These are phyloP conservation scores for Pempheris klunzingeri DNA, from an alignment of 2,797 vertebrate genomes.

Conservation along the genomic window DNA sequence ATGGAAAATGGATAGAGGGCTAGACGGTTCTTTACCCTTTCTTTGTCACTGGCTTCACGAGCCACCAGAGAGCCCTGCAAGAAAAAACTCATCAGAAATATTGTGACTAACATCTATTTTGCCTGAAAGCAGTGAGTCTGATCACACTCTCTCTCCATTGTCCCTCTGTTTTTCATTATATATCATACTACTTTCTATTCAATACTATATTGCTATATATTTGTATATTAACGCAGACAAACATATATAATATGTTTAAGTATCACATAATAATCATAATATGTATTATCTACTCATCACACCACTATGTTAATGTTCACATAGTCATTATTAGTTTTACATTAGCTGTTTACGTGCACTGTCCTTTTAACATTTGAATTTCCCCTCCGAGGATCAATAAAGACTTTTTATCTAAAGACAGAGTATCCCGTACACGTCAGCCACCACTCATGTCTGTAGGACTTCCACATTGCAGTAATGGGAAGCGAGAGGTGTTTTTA, in stretches of 20 bases:
- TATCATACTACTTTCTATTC: not conserved
- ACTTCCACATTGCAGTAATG: slow-evolving; percentile 7
- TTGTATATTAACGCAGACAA: not conserved
- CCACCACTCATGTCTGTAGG: not conserved
- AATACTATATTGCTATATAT: not conserved
- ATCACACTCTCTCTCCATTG: not conserved
- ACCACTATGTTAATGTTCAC: not conserved
- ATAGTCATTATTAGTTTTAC: not conserved
- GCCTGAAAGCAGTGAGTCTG: too few relatives aligned
- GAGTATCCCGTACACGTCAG: too few relatives aligned
- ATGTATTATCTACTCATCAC: not conserved
- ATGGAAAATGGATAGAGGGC: accelerated
- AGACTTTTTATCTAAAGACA: not conserved
- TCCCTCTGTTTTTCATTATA: not conserved
- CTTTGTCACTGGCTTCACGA: slow-evolving; percentile 96
- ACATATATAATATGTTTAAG: too few relatives aligned
- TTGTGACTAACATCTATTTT: not conserved
- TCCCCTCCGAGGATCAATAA: not conserved
- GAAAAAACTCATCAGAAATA: slow-evolving; percentile 1
- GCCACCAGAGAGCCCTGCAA: slow-evolving; percentile 93
- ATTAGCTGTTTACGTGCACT: not conserved
- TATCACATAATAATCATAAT: not conserved
- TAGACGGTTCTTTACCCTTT: slow-evolving; percentile 85
- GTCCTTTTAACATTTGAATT: too few relatives aligned
- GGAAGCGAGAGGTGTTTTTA: not conserved